Evolutionary conservation across 2,797 vertebrate species (phyloP).

Genomic region (Helicolenus hilgendorfi): DNA sequence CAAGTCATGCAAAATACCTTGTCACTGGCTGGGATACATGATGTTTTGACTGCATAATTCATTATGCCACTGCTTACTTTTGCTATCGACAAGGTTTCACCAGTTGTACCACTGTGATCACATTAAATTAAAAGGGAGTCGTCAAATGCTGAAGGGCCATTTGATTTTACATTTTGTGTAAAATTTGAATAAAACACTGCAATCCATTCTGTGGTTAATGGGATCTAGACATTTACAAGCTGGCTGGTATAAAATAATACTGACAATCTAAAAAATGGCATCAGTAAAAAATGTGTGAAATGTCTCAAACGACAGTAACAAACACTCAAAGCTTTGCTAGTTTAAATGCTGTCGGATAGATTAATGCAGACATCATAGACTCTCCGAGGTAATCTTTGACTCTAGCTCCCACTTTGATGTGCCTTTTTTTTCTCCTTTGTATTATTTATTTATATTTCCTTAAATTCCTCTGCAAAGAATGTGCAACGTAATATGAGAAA

Average conservation of each 20-base stretch:
- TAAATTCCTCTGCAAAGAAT: constrained; percentile 50
- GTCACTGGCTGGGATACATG: constrained; percentile 38
- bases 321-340: constrained; percentile 13
- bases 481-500: constrained; percentile 65
- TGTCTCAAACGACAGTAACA: background rate
- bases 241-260: background rate
- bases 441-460: constrained; percentile 49
- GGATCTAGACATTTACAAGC: constrained; percentile 39
- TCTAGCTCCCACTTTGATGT: constrained; percentile 78
- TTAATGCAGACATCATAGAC: constrained; percentile 66
- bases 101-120: constrained; percentile 3
- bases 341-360: constrained; percentile 52
- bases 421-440: constrained; percentile 33
- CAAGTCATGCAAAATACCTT: constrained; percentile 5
- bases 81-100: constrained; percentile 10
- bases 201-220: constrained; percentile 23
- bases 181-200: constrained; percentile 29
- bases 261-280: background rate
- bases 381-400: constrained; percentile 75
- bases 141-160: background rate
- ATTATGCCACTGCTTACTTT: constrained; percentile 23
- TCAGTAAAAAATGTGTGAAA: background rate
- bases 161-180: constrained; percentile 1
- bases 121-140: constrained; percentile 16
- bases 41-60: constrained; percentile 52